These are phyloP conservation scores for Ptychoptera albimana DNA, from an alignment of 2,888 invertebrate genomes.

Conservation along the genomic window DNA sequence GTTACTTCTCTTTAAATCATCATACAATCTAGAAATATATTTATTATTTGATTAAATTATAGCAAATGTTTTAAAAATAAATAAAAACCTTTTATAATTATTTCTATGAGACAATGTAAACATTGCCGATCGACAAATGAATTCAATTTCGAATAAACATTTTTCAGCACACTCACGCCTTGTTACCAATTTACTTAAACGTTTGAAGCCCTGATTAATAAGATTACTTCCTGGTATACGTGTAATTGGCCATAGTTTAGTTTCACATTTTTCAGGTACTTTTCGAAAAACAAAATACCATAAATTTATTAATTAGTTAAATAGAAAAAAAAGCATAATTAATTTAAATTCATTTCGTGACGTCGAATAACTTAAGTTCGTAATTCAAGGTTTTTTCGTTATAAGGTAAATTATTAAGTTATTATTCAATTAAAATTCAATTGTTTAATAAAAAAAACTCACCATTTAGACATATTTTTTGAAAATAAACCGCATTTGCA, in stretches of 20 bases:
- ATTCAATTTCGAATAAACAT: conserved; percentile 37
- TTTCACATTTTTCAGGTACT: conserved; percentile 39
- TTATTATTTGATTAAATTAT: conserved; percentile 10
- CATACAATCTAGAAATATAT: conserved; percentile 6
- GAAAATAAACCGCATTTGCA: conserved; percentile 26
- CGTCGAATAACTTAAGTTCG: not conserved
- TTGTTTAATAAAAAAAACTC: conserved; percentile 7
- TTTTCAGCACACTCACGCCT: conserved; percentile 51
- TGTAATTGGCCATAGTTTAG: conserved; percentile 60
- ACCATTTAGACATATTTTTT: conserved; percentile 28
- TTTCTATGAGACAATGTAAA: conserved; percentile 32
- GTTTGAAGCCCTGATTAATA: conserved; percentile 46
- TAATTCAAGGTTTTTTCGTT: no score
- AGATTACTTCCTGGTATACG: conserved; percentile 58
- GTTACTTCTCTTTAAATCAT: not conserved
- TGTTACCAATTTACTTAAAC: conserved; percentile 41
- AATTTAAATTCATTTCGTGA: not conserved
- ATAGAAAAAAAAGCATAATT: not conserved
- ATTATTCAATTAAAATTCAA: not conserved
- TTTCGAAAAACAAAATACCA: conserved; percentile 7
- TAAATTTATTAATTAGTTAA: not conserved
- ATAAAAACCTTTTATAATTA: conserved; percentile 26
- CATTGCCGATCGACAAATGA: conserved; percentile 39
- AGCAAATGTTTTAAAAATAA: not conserved
- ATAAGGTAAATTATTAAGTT: no score